Evolutionary conservation across 2,797 vertebrate species (phyloP).

Genomic region (Paguma larvata): DNA sequence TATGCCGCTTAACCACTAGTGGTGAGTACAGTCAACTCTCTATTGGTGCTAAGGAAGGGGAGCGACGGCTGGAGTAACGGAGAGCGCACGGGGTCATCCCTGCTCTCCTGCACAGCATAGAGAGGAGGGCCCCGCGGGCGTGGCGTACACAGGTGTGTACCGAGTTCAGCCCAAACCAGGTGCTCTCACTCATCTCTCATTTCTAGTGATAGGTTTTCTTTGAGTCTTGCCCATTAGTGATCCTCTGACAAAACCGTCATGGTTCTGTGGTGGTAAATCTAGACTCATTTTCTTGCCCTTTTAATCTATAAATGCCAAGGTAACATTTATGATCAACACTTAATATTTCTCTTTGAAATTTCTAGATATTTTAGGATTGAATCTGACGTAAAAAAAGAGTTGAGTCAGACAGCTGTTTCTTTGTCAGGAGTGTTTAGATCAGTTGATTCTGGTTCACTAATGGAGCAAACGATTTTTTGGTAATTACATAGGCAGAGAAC

Average conservation of each 20-base stretch:
- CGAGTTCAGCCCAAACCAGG: background rate
- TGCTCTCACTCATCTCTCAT: background rate
- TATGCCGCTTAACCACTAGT: background rate
- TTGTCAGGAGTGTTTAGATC: background rate
- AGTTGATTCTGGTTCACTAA: background rate
- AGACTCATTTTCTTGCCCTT: constrained; percentile 46
- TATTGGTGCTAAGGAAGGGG: constrained; percentile 46
- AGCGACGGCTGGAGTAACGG: background rate
- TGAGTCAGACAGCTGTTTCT: background rate
- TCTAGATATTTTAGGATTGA: background rate
- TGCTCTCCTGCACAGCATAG: background rate
- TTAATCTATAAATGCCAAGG: background rate
- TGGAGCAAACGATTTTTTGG: background rate
- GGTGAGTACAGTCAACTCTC: constrained; percentile 66
- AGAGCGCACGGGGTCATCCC: background rate
- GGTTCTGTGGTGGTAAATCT: background rate
- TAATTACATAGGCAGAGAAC: background rate
- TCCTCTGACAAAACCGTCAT: background rate
- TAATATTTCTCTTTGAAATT: background rate
- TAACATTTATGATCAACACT: background rate
- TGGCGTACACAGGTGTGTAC: background rate
- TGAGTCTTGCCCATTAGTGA: background rate
- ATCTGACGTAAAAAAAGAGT: background rate
- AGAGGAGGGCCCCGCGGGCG: background rate
- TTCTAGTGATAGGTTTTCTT: background rate